These are phyloP conservation scores for Ophion obscuratus DNA, from an alignment of 2,888 invertebrate species.

Conservation along the genomic window DNA sequence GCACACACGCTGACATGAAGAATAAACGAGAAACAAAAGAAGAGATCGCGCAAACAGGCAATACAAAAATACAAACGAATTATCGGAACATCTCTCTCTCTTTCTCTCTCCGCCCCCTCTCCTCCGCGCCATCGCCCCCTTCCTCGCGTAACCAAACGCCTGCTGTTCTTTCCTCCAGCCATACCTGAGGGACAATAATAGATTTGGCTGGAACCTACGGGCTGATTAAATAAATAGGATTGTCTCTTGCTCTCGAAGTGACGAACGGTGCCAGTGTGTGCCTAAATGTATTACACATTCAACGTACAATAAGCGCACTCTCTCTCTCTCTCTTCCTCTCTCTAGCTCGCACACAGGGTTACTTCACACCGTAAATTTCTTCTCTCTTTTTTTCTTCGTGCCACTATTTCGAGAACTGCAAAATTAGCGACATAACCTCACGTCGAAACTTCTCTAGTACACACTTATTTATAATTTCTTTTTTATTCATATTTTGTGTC, in stretches of 20 bases:
- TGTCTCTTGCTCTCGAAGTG: conserved; percentile 75
- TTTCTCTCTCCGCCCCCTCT: conserved; percentile 38
- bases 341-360: conserved; percentile 1
- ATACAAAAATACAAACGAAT: conserved; percentile 35
- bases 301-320: conserved; percentile 64
- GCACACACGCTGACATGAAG: background rate
- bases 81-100: conserved; percentile 39
- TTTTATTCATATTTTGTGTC: background rate
- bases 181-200: conserved; percentile 84
- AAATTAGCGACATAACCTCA: conserved; percentile 72
- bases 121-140: background rate
- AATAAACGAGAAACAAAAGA: conserved; percentile 4
- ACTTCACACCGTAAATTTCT: conserved; percentile 36
- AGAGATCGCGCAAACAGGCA: conserved; percentile 29
- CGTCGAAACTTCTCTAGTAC: conserved; percentile 47
- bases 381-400: conserved; percentile 36
- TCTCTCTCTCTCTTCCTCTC: conserved; percentile 45
- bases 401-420: conserved; percentile 63
- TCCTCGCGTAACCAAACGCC: conserved; percentile 55
- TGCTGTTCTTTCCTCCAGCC: conserved; percentile 81
- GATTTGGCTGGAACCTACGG: conserved; percentile 84
- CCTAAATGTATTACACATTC: conserved; percentile 71
- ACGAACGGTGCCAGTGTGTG: conserved; percentile 72
- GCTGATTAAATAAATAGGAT: conserved; percentile 84
- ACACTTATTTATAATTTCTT: conserved; percentile 3